Percentiles rank a stretch among this genome's conserved stretches.
Conservation (phyloP, 2,797 vertebrate genomes). For the Poeciliopsis infans region DNA sequence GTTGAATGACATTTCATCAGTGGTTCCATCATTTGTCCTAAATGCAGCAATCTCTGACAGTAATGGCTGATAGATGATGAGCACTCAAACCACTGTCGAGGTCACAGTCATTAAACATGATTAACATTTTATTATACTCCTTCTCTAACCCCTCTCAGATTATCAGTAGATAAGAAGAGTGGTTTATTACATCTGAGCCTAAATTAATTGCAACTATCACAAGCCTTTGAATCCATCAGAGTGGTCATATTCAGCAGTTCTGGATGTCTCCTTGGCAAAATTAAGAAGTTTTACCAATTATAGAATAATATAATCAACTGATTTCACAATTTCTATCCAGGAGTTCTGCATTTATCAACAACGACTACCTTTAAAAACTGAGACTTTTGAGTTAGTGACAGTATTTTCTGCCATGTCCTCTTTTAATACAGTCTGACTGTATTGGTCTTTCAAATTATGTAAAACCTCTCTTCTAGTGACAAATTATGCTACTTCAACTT, state of each 20-base stretch:
- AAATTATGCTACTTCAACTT: background rate
- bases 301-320: background rate
- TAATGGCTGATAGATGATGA: constrained; percentile 59
- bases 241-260: constrained; percentile 18
- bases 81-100: constrained; percentile 44
- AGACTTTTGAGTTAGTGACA: background rate
- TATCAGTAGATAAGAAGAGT: constrained; percentile 44
- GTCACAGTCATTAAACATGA: constrained; percentile 67
- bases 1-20: constrained; percentile 62
- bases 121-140: constrained; percentile 73
- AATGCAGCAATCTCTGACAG: constrained; percentile 61
- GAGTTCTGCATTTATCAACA: background rate
- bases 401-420: background rate
- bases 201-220: constrained; percentile 55
- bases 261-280: constrained; percentile 28
- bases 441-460: background rate
- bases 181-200: constrained; percentile 59
- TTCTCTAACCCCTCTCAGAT: constrained; percentile 54
- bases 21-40: constrained; percentile 56
- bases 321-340: constrained; percentile 32
- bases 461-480: background rate
- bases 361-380: background rate
- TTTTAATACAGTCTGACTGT: background rate
- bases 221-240: constrained; percentile 43
- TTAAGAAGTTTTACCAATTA: constrained; percentile 26